Evolutionary conservation across 2,888 invertebrate genomes (phyloP).

Genomic region (Ophion ventricosus): DNA sequence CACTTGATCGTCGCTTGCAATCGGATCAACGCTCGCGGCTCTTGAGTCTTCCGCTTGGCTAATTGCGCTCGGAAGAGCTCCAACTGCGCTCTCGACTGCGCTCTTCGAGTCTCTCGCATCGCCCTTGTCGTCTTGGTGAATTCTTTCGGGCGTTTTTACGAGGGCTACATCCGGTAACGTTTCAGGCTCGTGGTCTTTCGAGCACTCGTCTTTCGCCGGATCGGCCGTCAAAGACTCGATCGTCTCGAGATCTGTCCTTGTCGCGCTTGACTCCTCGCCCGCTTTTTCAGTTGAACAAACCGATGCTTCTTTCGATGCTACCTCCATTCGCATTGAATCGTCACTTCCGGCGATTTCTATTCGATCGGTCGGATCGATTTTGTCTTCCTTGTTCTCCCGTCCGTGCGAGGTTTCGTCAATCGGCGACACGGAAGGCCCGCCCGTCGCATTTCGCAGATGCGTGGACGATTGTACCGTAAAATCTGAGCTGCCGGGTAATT

Average conservation of each 20-base stretch:
- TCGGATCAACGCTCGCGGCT: slow-evolving; percentile 28
- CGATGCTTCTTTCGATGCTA: slow-evolving; percentile 2
- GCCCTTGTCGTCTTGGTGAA: slow-evolving; percentile 4
- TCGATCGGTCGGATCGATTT: slow-evolving; percentile 20
- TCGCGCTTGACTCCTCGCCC: background rate
- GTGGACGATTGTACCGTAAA: slow-evolving; percentile 39
- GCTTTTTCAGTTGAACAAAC: background rate
- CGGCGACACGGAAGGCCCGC: slow-evolving; percentile 13
- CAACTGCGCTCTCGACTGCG: slow-evolving; percentile 14
- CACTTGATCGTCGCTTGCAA: slow-evolving; percentile 20
- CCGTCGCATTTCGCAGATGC: slow-evolving; percentile 17
- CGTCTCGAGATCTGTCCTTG: background rate
- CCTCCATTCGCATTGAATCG: background rate
- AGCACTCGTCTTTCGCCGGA: background rate
- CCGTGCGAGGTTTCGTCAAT: slow-evolving; percentile 10
- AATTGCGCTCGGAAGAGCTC: slow-evolving; percentile 36
- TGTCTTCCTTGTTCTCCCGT: slow-evolving; percentile 5
- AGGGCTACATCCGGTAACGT: slow-evolving; percentile 15
- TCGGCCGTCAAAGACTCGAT: slow-evolving; percentile 15
- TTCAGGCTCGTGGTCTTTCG: slow-evolving; percentile 27
- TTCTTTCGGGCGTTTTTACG: background rate
- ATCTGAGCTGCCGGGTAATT: background rate
- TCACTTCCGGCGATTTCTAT: slow-evolving; percentile 24
- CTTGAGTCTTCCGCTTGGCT: slow-evolving; percentile 5
- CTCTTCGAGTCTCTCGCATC: background rate